These are phyloP conservation scores for Teinopalpus imperialis DNA, from an alignment of 2,888 invertebrate species.

Conservation along the genomic window DNA sequence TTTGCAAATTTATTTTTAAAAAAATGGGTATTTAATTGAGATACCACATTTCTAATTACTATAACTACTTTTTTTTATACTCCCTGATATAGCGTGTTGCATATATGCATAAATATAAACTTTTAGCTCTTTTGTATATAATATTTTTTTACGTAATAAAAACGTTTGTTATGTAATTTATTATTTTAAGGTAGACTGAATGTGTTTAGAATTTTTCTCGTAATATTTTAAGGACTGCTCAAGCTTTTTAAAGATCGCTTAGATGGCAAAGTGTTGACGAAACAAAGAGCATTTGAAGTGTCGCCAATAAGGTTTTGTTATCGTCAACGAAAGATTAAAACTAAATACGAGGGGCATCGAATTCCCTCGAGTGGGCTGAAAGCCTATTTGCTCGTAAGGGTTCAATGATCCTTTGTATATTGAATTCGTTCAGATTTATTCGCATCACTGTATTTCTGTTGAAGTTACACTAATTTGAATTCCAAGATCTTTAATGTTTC, in stretches of 20 bases:
- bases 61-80: too few species aligned
- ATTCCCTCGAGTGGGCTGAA: slow-evolving; percentile 1
- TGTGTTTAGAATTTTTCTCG: too few species aligned
- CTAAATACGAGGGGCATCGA: slow-evolving; percentile 3
- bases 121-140: too few species aligned
- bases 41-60: too few species aligned
- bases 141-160: too few species aligned
- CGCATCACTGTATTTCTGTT: slow-evolving; percentile 1
- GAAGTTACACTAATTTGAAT: slow-evolving; percentile 6
- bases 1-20: too few species aligned
- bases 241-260: neutral
- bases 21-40: too few species aligned
- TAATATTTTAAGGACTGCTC: neutral
- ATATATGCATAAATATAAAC: too few species aligned
- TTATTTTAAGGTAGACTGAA: too few species aligned
- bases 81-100: too few species aligned
- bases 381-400: slow-evolving; percentile 4
- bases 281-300: slow-evolving; percentile 15
- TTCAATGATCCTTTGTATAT: slow-evolving; percentile 10
- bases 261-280: neutral
- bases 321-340: slow-evolving; percentile 16
- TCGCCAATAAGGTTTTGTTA: slow-evolving; percentile 13
- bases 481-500: too few species aligned
- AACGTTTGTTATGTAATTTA: too few species aligned
- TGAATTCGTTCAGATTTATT: slow-evolving; percentile 12